phyloP scores from a whole-genome alignment of 2,797 vertebrate species.

The Mus spretus region DNA sequence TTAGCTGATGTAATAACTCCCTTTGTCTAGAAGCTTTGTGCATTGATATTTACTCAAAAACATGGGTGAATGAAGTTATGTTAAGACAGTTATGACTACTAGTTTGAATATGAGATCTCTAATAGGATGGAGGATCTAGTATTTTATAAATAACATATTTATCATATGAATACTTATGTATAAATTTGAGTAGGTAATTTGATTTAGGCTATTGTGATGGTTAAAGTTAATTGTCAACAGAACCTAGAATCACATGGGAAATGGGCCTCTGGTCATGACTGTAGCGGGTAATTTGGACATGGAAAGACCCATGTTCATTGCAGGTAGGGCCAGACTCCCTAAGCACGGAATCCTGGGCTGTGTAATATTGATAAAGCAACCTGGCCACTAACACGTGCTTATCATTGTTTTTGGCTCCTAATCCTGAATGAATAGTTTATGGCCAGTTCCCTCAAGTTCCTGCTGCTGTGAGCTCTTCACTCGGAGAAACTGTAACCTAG shows the following conservation, averaged over 20 bases:
- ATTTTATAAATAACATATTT: not conserved
- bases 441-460: not conserved
- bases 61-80: not conserved
- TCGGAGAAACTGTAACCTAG: not conserved
- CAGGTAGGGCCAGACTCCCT: not conserved
- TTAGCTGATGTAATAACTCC: not conserved
- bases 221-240: not conserved
- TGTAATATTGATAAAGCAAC: not conserved
- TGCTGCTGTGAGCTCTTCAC: not conserved
- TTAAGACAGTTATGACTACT: conserved; percentile 13
- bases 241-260: not conserved
- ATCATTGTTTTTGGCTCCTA: not conserved
- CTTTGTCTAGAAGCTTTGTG: conserved; percentile 21
- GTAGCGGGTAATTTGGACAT: not conserved
- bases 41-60: conserved; percentile 15
- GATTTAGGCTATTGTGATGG: not conserved
- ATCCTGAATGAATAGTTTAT: not conserved
- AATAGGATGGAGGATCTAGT: not conserved
- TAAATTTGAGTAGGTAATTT: conserved; percentile 1
- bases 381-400: not conserved
- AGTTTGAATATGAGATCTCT: not conserved
- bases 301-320: not conserved
- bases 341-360: not conserved
- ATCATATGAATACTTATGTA: not conserved
- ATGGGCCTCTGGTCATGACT: not conserved